phyloP scores from a whole-genome alignment of 2,797 vertebrate species.

The Acrossocheilus wenchowensis region DNA sequence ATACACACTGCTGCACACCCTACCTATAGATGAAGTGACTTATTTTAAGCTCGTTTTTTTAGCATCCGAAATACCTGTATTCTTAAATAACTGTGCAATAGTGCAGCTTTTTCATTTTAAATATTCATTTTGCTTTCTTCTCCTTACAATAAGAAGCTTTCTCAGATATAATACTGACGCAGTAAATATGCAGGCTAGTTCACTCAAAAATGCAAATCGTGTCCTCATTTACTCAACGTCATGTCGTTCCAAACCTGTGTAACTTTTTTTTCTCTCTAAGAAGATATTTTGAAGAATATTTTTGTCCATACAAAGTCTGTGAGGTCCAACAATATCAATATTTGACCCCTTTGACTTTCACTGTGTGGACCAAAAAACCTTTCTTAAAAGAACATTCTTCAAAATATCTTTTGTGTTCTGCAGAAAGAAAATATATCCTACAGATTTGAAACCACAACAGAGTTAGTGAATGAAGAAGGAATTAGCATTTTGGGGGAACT shows the following conservation, averaged over 20 bases:
- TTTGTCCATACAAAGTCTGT: background rate
- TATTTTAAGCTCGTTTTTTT: slow-evolving; percentile 23
- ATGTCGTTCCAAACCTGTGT: background rate
- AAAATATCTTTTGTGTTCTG: background rate
- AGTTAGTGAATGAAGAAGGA: background rate
- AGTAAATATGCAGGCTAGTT: slow-evolving; percentile 55
- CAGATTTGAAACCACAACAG: background rate
- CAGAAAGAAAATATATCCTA: background rate
- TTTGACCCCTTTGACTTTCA: background rate
- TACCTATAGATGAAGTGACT: slow-evolving; percentile 9
- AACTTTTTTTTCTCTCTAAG: background rate
- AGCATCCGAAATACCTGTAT: slow-evolving; percentile 26
- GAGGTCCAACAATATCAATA: background rate
- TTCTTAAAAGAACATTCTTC: background rate
- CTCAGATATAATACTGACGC: slow-evolving; percentile 30
- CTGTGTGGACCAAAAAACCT: background rate
- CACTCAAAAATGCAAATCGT: slow-evolving; percentile 22
- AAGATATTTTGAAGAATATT: background rate
- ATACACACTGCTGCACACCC: slow-evolving; percentile 21
- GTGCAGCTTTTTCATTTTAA: slow-evolving; percentile 9
- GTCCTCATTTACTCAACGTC: background rate
- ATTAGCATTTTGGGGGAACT: background rate
- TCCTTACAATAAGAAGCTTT: slow-evolving; percentile 3
- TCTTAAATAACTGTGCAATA: slow-evolving; percentile 34
- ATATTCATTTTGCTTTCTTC: slow-evolving; percentile 12